Base-by-base conservation (phyloP, 2,797 vertebrate species). In the Phrynocephalus guinanensis region DNA sequence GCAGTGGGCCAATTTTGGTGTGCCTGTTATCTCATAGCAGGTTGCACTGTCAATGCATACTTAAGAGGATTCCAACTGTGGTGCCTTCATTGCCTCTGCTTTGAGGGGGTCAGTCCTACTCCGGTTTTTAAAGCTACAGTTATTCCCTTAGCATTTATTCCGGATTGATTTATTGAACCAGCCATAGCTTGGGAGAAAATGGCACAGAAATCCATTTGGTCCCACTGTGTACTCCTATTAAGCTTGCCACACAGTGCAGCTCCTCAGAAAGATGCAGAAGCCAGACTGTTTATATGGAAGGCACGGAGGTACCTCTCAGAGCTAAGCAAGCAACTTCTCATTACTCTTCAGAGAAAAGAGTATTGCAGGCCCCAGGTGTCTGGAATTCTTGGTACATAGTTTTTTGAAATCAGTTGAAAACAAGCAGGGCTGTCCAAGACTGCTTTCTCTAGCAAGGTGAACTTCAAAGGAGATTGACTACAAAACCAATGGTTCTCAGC, bases 41-140 rank as follows among this genome's bases (percentile, higher is more conserved):
- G 78, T 81, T 86, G 66, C 76, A 76, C 3, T 90, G 92, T 91
- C 76, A 72, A 63, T 84, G 68, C 76, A 87, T 81, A 78, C 68
- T 77, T 91, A 80, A 87, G 86, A 91, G 75, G 82, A 67, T 86
- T 92, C 85, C 76, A 87, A 22, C 83, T 86, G 85, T 73, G 82
- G 79, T 78, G 88, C 63, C 67, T 90, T 60, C 50, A 30, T 83
- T 83, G 83, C 66, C 48, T 87, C 68, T 71, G 0, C 60, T 68
- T 78, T 90, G 77, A 86, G 85, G 24, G 68, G 72, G 66, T 82
- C 44, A 63, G 44, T 71, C 48, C 81, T 73, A 52, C 63, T 70
- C 63, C 48, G 85, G 81, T 52, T 91, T 68, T 82, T 52, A 33
- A 13, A 73, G 30, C 67, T 82, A 77, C 75, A 90, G 86, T 68